Evolutionary conservation across 2,113 vertebrate species (phyloP), one percentile per base, ranked within the genome.

Genomic region (Microtus ochrogaster): DNA sequence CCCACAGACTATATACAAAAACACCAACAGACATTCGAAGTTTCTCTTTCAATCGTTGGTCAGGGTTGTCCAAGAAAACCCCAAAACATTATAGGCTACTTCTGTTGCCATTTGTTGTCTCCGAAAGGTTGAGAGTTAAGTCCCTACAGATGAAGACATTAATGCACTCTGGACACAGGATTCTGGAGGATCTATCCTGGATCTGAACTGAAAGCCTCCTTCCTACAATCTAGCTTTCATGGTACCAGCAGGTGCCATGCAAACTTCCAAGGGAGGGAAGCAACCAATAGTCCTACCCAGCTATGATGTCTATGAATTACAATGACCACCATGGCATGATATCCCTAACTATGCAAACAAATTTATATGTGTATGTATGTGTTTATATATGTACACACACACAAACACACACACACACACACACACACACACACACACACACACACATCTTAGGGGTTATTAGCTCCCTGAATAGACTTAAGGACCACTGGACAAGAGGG

Each of bases 321-420:
- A 74, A 41, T 26, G 73, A 13, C 21, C n/a, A 74, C 21, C 72
- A 16, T 30, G 12, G 26, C 26, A 77, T 6, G 2, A 12, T 28
- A 30, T 16, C 41, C 74, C 13, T 8, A 49, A 47, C 6, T 77
- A 7, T 49, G 44, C 44, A 77, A 49, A 77, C 26, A 30, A 49
- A 4, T 14, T 4, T 39, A 12, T 74, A 4, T 74, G 5, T 58
- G 58, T 58, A 2, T 58, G 19, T 58, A 7, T 21, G 0, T 58
- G 0, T 21, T 0, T 58, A 6, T 58, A 5, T 58, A 4, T 19
- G 4, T 5, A 55, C 14, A 16, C 52, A 55, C 52, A 55, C 52
- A 55, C 14, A 55, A 3, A 44, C 44, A 5, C 4, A 55, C 16
- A 17, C 55, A 55, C 55, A 55, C 55, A 39, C n/a, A 39, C 2